Base-by-base conservation (phyloP, 1,140 invertebrate genomes). In the Drosophila hydei region DNA sequence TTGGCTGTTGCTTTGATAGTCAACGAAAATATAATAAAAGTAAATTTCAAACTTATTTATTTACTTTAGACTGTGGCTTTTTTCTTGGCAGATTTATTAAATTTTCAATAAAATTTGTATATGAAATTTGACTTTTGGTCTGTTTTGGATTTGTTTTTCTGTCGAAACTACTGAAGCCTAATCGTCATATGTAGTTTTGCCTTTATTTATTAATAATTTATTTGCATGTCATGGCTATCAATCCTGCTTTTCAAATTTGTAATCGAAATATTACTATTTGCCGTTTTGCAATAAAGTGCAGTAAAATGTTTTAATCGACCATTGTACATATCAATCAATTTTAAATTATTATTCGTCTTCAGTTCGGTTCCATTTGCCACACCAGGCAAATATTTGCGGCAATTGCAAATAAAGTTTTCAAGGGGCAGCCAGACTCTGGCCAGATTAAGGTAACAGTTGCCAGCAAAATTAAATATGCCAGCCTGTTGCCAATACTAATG, bases 1-100 rank as follows among this genome's bases (percentile, higher is more conserved):
- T 58, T 62, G 48, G 42, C 58, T 72, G 21, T 52, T 69, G 70
- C 70, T 74, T 70, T 81, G 73, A 70, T 74, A 71, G 74, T 59
- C 74, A 77, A 83, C 70, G 75, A 73, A 83, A 83, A 59, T 75
- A 71, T 52, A 77, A 80, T 80, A 76, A 80, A 76, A 71, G 58
- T 65, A 63, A 80, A 73, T 67, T 63, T 43, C 55, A 56, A 54
- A 58, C 59, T 67, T 64, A 64, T 72, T 80, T 61, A 12, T 40
- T 62, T 56, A 38, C 62, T 23, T 48, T 18, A 14, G 60, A 43
- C 48, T 58, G 51, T 25, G 21, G 21, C 47, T 27, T 18, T 9
- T 14, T 42, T 21, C 6, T 45, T 8, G 18, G 16, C 27, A 52
- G 18, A 19, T 80, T 81, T 63, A 81, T 81, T 77, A 56, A 77